Evolutionary conservation across 2,888 invertebrate genomes (phyloP).

Genomic region (Tanypteryx hageni): DNA sequence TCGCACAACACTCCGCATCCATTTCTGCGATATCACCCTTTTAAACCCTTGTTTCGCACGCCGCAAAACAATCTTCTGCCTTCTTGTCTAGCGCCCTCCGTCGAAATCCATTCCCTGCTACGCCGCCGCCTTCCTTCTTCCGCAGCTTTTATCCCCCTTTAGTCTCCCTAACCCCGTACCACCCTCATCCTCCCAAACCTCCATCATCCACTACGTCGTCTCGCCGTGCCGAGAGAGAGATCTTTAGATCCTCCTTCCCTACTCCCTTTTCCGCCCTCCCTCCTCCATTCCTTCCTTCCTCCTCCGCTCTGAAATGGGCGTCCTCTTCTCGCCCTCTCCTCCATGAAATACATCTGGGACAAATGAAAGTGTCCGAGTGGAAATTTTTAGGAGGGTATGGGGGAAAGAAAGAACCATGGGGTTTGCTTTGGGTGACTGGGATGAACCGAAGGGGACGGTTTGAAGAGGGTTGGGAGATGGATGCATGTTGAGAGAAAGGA

Average conservation of each 20-base stretch:
- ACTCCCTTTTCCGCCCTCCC: background rate
- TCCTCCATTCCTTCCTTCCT: background rate
- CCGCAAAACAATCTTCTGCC: constrained; percentile 50
- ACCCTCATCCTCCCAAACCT: constrained; percentile 44
- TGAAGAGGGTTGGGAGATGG: background rate
- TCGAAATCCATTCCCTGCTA: background rate
- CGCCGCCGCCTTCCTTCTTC: background rate
- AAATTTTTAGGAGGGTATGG: background rate
- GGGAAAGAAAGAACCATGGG: background rate
- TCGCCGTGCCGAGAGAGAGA: background rate
- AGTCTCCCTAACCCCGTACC: background rate
- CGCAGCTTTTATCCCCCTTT: background rate
- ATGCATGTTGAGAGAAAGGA: background rate
- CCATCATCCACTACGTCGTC: constrained; percentile 52
- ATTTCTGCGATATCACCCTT: background rate
- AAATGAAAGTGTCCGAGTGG: constrained; percentile 52
- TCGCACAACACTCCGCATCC: background rate
- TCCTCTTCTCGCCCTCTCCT: constrained; percentile 7
- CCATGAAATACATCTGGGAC: constrained; percentile 48
- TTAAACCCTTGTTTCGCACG: constrained; percentile 43
- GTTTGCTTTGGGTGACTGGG: constrained; percentile 10
- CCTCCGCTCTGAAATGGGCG: background rate
- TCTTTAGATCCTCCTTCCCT: background rate
- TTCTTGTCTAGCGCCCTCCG: background rate
- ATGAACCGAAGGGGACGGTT: background rate